A percentile compares a stretch with the other conserved stretches of the same genome.
Evolutionary conservation across 2,113 vertebrate genomes (phyloP).

Genomic region (Phyllostomus hastatus): DNA sequence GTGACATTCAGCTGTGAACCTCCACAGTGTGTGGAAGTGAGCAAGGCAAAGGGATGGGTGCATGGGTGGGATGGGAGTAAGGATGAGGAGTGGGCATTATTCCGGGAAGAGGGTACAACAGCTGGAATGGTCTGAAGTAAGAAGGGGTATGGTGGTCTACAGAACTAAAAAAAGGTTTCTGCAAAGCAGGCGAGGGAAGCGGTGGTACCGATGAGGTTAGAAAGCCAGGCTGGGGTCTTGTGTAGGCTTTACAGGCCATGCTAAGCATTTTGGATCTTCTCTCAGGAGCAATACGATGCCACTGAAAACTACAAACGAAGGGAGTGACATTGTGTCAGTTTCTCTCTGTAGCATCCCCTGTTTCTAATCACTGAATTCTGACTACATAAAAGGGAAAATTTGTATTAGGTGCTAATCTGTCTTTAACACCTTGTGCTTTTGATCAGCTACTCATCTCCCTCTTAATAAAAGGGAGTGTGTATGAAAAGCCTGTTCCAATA

Average conservation of each 20-base stretch:
- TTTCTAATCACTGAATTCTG: conserved; percentile 22
- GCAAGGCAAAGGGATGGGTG: not conserved
- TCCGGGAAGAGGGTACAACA: not conserved
- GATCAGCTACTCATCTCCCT: not conserved
- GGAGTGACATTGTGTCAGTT: not conserved
- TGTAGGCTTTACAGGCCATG: not conserved
- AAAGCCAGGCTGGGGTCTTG: not conserved
- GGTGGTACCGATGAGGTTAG: not conserved
- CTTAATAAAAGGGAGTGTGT: not conserved
- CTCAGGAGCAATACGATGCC: not conserved
- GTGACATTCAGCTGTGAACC: not conserved
- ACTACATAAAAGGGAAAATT: not conserved
- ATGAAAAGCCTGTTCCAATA: not conserved
- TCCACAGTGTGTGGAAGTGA: not conserved
- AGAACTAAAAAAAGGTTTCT: not conserved
- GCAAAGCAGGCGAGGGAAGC: not conserved
- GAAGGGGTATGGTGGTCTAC: not conserved
- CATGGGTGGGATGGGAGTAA: not conserved
- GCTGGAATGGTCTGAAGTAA: not conserved
- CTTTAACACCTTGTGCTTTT: not conserved
- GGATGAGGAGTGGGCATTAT: not conserved
- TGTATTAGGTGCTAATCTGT: not conserved
- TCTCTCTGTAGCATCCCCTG: not conserved
- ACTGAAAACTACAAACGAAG: not conserved
- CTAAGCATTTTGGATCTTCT: not conserved